Conservation (phyloP, 2,888 invertebrate genomes). For the Epistrophella euchroma region DNA sequence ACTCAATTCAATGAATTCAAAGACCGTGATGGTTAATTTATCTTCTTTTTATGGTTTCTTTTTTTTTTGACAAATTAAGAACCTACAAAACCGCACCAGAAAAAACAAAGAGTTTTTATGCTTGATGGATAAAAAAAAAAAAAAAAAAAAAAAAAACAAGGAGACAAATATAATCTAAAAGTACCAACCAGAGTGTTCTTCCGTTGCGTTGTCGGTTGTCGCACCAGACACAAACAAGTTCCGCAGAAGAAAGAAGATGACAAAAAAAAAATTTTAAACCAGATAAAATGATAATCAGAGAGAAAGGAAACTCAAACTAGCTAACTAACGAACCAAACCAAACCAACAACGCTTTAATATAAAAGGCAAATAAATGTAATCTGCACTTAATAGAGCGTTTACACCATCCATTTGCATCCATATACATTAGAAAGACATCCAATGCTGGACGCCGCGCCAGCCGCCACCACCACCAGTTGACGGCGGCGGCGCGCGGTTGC, state of each 20-base stretch:
- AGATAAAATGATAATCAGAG: constrained; percentile 64
- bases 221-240: constrained; percentile 70
- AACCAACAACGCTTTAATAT: constrained; percentile 36
- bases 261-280: constrained; percentile 34
- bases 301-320: constrained; percentile 34
- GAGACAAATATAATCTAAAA: constrained; percentile 55
- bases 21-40: constrained; percentile 33
- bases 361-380: constrained; percentile 65
- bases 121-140: constrained; percentile 20
- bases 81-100: constrained; percentile 20
- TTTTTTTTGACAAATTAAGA: constrained; percentile 64
- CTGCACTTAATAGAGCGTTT: constrained; percentile 76
- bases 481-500: background rate
- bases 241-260: constrained; percentile 22
- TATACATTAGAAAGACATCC: constrained; percentile 59
- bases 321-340: constrained; percentile 46
- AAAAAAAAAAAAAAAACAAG: constrained; percentile 1
- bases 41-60: constrained; percentile 41
- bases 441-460: constrained; percentile 22
- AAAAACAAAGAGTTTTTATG: constrained; percentile 31
- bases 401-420: constrained; percentile 73
- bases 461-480: background rate
- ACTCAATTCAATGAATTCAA: constrained; percentile 66
- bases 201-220: constrained; percentile 31
- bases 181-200: constrained; percentile 43